Evolutionary conservation across 1,140 invertebrate species (phyloP), one percentile per base, ranked within the genome.

Genomic region (Stegodyphus dumicola): DNA sequence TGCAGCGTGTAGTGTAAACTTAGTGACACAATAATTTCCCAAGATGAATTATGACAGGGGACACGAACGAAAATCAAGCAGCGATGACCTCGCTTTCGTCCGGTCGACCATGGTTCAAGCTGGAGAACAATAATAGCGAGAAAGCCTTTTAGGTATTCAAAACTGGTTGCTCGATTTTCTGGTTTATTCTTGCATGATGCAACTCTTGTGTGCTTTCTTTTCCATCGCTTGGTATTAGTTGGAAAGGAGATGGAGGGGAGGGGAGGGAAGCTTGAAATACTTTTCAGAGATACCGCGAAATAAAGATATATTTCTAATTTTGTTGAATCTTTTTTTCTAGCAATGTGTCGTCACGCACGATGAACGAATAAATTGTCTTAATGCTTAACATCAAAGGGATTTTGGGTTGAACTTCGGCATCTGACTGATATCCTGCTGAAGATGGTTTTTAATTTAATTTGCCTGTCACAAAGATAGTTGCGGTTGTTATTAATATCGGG

Each of bases 101-200:
- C 56, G 56, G 4, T 60, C 56, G 56, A 60, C 56, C 56, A 60
- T 60, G 56, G 56, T 60, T 15, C 15, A 15, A 15, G 56, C 9
- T 9, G 56, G 9, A 60, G 56, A 15, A 60, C 56, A 60, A 15
- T 60, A 60, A 60, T 15, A 60, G 56, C 56, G 15, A 60, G 9
- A 33, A 33, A 33, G 33, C 66, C 48, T 81, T 73, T 81, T 81
- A 81, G 69, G 67, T 74, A 81, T 81, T 71, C 78, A 48, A 65
- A 60, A 71, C 51, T 73, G 33, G 78, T 81, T 53, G 53, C 54
- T 73, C 78, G 69, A 81, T 81, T 81, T 81, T 81, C 69, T 65
- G 78, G 53, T 60, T 71, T 73, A 81, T 11, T 81, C 78, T 81
- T 81, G 69, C 78, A 81, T 81, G 78, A 66, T 74, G 70, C 60